Conservation (phyloP, 2,888 invertebrate species). For the Patella ulyssiponensis region DNA sequence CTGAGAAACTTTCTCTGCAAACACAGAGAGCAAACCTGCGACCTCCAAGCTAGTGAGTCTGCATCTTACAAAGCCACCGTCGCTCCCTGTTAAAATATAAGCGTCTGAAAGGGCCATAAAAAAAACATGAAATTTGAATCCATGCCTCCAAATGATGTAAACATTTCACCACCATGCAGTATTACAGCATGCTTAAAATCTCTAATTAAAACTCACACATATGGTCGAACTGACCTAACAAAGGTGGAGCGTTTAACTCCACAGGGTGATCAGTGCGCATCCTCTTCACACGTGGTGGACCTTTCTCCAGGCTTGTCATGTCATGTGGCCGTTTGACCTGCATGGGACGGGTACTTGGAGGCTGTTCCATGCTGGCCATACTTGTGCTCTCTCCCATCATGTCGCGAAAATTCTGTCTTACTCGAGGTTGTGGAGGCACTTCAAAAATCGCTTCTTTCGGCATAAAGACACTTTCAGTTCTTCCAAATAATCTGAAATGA, state of each 20-base stretch:
- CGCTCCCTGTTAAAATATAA: too few species aligned
- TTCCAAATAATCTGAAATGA: slow-evolving; percentile 57
- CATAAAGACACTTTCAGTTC: slow-evolving; percentile 59
- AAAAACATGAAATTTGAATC: too few species aligned
- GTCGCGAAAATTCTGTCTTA: slow-evolving; percentile 46
- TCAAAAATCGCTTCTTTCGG: slow-evolving; percentile 53
- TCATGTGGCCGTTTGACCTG: slow-evolving; percentile 61
- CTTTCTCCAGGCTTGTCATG: slow-evolving; percentile 64
- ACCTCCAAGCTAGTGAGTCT: too few species aligned
- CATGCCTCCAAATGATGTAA: too few species aligned
- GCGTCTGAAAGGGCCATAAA: too few species aligned
- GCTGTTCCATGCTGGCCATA: slow-evolving; percentile 55
- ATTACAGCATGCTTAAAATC: neutral
- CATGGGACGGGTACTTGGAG: slow-evolving; percentile 50
- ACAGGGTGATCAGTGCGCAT: neutral
- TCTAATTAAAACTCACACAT: slow-evolving; percentile 3
- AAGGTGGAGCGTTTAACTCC: neutral
- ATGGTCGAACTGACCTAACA: neutral
- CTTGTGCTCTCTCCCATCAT: slow-evolving; percentile 56
- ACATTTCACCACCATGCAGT: neutral
- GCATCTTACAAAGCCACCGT: too few species aligned
- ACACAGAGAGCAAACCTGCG: too few species aligned
- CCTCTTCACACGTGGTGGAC: slow-evolving; percentile 54
- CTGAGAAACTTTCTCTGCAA: too few species aligned
- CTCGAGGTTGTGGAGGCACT: slow-evolving; percentile 44